Percentiles rank a stretch among this genome's conserved stretches.
Evolutionary conservation across 1,140 invertebrate genomes (phyloP).

Genomic region (Tigriopus japonicus): DNA sequence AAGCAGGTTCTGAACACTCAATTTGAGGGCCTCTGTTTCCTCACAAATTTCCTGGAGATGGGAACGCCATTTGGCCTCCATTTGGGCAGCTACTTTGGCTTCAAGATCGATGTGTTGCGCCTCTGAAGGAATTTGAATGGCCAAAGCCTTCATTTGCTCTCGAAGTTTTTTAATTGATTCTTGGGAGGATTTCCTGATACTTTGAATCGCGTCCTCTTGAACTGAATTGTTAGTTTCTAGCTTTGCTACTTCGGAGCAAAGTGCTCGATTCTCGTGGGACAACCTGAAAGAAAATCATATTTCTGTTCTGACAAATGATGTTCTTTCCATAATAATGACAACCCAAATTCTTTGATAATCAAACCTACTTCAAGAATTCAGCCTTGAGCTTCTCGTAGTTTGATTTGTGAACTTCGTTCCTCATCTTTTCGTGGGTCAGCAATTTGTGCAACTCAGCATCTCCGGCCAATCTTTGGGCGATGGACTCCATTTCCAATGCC

Average conservation of each 20-base stretch:
- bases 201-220: neutral
- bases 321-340: neutral
- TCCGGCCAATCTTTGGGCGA: neutral
- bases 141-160: neutral
- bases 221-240: neutral
- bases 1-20: neutral
- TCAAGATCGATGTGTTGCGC: neutral
- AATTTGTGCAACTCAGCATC: conserved; percentile 10
- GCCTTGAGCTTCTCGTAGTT: conserved; percentile 10
- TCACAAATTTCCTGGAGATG: neutral
- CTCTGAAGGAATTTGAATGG: neutral
- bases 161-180: neutral
- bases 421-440: conserved; percentile 6
- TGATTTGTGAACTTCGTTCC: neutral
- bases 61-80: neutral
- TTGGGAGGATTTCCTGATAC: too few relatives aligned
- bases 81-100: neutral
- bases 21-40: neutral
- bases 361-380: conserved; percentile 5
- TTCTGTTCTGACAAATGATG: neutral
- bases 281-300: neutral
- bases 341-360: neutral
- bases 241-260: neutral
- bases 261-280: neutral
- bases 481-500: too few relatives aligned